Base-by-base conservation (phyloP, 2,888 invertebrate species). In the Leptinotarsa tumamoca region DNA sequence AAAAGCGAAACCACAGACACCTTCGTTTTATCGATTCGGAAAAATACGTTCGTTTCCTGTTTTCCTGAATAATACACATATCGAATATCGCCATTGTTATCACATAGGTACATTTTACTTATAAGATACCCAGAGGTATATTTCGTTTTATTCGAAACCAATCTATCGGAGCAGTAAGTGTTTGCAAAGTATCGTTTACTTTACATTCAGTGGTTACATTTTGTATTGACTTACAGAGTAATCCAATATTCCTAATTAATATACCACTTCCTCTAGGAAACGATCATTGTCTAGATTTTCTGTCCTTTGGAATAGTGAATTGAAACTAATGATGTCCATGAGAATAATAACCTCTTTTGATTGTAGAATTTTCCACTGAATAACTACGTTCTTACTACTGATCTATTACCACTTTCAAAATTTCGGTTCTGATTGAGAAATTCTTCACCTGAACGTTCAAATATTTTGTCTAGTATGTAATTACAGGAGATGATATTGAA, bases 141-240 rank as follows among this genome's bases (percentile, higher is more conserved):
- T 71, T 72, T 72, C 68, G 61, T 61, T 75, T 78, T 78, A 78
- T 80, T 78, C 77, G 68, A 51, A 75, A 51, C 70, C 75, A 78
- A 79, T 78, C 80, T 80, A 80, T 80, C 72, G 79, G 78, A 79
- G 80, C 80, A 77, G 73, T 77, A 75, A 76, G 72, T 73, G 67
- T 27, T 18, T 33, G 63, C 33, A 33, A 43, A 63, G 43, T 63
- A 63, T 63, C 63, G 18, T 63, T 63, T 43, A 63, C 63, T 63
- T 63, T 43, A 33, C 63, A n/a, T 63, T 63, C 63, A 33, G 43
- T 63, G 63, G 33, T 79, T 76, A 67, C 72, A 13, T 23, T 54
- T 63, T 50, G 76, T 73, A 68, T 76, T 76, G 67, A 71, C 73
- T 76, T 76, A 76, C 76, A 17, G 4, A 1, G 76, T 68, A 73